Base-by-base conservation (phyloP, 2,113 vertebrate species). In the Odocoileus hemionus region DNA sequence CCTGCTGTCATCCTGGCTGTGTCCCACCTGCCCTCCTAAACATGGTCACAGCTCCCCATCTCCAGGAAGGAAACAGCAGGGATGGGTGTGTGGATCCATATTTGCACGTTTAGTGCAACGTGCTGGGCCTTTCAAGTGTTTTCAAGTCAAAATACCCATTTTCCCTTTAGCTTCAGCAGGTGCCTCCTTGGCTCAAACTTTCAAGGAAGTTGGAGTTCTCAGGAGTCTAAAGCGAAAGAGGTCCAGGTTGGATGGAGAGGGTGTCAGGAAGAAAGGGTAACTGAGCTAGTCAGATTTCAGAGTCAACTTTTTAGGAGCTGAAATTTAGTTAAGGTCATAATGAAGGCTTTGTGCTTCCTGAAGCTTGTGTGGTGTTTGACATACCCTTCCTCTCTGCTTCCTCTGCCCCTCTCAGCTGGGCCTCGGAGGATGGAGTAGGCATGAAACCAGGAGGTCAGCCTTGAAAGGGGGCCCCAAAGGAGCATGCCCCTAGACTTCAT, bases 271-370 rank as follows among this genome's bases (percentile, higher is more conserved):
- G 21, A 85, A 52, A 80, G 26, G 39, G 67, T 50, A n/a, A 54
- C 36, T 23, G 76, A 95, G 54, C 25, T 43, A 60, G 60, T 92
- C 90, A 70, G 58, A 50, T 80, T 74, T 86, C 55, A 57, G 55
- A 79, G 39, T 54, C 28, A 96, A 55, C 70, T 94, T 57, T 58
- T 61, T 86, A 91, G 94, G 52, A 88, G 74, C 30, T 19, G 3
- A n/a, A 33, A 52, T 86, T 60, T 83, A 54, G 36, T 67, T n/a
- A 23, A n/a, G 60, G 67, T 45, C 45, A 30, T 50, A n/a, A 39
- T 55, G 57, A n/a, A 86, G 82, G 60, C 50, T 39, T n/a, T 80
- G 11, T 16, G 61, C 60, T 96, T 91, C 50, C 90, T 28, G 43
- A 84, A 80, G 25, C 47, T 61, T 84, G 30, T 33, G 10, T 82